Base-by-base conservation (phyloP, 2,888 invertebrate species). In the Pocota personata region DNA sequence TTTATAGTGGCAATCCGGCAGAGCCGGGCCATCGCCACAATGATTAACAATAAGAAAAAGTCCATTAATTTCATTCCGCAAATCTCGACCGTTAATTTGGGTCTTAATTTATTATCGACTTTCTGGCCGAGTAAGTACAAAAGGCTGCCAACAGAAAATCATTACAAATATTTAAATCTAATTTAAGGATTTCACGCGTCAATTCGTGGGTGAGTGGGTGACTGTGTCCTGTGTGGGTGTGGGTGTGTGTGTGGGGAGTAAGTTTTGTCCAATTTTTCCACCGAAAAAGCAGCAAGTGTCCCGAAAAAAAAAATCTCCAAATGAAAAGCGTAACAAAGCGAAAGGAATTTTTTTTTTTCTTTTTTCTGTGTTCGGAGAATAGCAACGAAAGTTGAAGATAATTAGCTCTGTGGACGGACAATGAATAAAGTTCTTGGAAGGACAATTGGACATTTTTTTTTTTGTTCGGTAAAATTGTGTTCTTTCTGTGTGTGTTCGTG, bases 41-140 rank as follows among this genome's bases (percentile, higher is more conserved):
- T 71, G 78, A 78, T 78, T 78, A 78, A 78, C 78, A 78, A 62
- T 78, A 78, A 62, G 78, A 71, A 78, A 69, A 78, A 78, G 69
- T 78, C 69, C 78, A 78, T 78, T 78, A 78, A 78, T 78, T 78
- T 78, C 19, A 55, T 71, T 69, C 46, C 62, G 10, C 69, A 78
- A 78, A 78, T 78, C 78, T 69, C 78, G 55, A 43, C 78, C 69
- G 78, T 71, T 78, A 78, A 78, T 78, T 71, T 46, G 32, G 69
- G 55, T 55, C 78, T 62, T 71, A 78, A 78, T 78, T 78, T 78
- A 78, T 71, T 78, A 71, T 62, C 50, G 62, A 78, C 78, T 78
- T 78, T 78, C 78, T 71, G 69, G 69, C 14, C 60, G 78, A 71
- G 46, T 35, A 62, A 16, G 32, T 50, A 62, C 69, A 69, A 77